These are phyloP conservation scores for Sturnus vulgaris DNA, from an alignment of 2,113 vertebrate genomes.

Conservation along the genomic window DNA sequence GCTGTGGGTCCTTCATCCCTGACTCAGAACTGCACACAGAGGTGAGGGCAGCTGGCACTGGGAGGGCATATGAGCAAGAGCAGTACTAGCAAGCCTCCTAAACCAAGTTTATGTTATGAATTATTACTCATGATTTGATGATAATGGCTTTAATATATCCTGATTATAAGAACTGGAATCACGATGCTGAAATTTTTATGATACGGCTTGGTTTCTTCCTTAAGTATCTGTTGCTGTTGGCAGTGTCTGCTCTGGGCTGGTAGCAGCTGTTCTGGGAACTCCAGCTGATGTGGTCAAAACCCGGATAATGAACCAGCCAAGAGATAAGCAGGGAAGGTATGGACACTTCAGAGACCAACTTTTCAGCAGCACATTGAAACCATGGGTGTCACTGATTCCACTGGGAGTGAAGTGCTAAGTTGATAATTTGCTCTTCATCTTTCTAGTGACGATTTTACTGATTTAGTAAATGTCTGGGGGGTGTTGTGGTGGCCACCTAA, in stretches of 20 bases:
- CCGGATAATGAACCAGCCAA: constrained; percentile 86
- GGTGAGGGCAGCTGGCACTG: not conserved
- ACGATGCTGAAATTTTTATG: not conserved
- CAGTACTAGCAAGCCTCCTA: not conserved
- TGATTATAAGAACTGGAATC: not conserved
- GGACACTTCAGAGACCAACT: accelerated
- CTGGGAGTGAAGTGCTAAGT: not conserved
- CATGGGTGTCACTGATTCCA: not conserved
- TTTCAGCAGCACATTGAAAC: not conserved
- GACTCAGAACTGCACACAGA: not conserved
- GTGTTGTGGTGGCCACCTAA: not conserved
- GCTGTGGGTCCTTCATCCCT: not conserved
- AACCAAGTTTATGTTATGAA: not conserved
- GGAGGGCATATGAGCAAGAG: not conserved
- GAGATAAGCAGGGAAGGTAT: constrained; percentile 79
- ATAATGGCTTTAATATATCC: not conserved
- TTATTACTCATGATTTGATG: not conserved
- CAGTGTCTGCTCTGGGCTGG: constrained; percentile 80
- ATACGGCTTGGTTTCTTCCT: not conserved
- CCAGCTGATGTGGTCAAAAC: constrained; percentile 87
- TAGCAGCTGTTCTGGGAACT: constrained; percentile 83
- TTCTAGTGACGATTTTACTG: not conserved
- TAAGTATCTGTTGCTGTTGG: constrained; percentile 30
- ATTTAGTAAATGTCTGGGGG: not conserved
- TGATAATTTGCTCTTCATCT: not conserved